These are phyloP conservation scores for Acrobasis consociella DNA, from an alignment of 2,888 invertebrate species.

Conservation along the genomic window DNA sequence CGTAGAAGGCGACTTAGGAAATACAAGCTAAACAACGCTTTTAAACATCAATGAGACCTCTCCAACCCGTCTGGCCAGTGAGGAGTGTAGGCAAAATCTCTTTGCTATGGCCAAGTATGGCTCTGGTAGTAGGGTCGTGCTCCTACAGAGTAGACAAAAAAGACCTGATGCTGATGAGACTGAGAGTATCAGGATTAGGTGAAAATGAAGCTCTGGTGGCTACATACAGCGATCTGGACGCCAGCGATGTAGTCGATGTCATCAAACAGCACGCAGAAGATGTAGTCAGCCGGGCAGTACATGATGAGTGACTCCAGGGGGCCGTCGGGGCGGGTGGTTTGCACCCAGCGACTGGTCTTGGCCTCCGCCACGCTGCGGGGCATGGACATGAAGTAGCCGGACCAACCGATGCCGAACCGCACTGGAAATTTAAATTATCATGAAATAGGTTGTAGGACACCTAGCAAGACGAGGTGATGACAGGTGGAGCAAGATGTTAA, in stretches of 20 bases:
- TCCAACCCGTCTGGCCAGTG: too few species aligned
- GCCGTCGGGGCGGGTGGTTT: constrained; percentile 36
- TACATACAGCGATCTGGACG: constrained; percentile 57
- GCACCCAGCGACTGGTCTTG: constrained; percentile 39
- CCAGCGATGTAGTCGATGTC: constrained; percentile 50
- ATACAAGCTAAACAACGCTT: too few species aligned
- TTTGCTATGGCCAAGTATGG: too few species aligned
- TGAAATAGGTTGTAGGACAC: too few species aligned
- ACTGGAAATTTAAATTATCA: constrained; percentile 9
- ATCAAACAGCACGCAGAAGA: constrained; percentile 52
- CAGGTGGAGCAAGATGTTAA: too few species aligned
- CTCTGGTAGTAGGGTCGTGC: too few species aligned
- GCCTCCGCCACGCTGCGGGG: constrained; percentile 42
- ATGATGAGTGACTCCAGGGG: constrained; percentile 43
- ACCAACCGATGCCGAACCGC: constrained; percentile 18
- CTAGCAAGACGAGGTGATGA: too few species aligned
- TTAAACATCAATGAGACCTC: too few species aligned
- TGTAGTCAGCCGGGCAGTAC: constrained; percentile 48
- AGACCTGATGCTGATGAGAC: too few species aligned
- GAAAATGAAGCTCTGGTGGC: neutral
- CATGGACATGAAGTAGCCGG: constrained; percentile 45
- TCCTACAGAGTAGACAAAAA: too few species aligned
- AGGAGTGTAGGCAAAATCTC: too few species aligned
- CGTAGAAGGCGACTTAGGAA: too few species aligned
- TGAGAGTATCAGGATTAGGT: neutral